phyloP scores from a whole-genome alignment of 2,888 invertebrate genomes.

The Tachina grossa region DNA sequence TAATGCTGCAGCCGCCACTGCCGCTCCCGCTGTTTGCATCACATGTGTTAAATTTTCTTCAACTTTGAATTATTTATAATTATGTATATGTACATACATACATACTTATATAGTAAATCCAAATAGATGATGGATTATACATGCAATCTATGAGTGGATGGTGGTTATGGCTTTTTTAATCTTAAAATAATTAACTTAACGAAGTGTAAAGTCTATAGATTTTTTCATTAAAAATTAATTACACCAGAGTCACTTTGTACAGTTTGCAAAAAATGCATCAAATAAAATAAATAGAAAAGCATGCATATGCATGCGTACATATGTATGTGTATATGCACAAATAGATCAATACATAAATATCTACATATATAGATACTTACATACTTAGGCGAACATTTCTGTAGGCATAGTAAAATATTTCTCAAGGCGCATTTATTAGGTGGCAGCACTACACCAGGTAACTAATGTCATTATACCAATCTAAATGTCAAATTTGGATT shows the following conservation, averaged over 20 bases:
- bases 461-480: no score
- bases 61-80: constrained; percentile 57
- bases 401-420: no score
- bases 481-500: no score
- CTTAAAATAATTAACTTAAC: constrained; percentile 63
- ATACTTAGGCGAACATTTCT: no score
- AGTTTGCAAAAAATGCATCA: not conserved
- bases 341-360: no score
- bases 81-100: no score
- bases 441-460: no score
- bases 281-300: not conserved
- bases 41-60: constrained; percentile 34
- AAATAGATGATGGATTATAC: constrained; percentile 63
- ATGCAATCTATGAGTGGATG: constrained; percentile 59
- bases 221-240: constrained; percentile 35
- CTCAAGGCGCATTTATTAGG: no score
- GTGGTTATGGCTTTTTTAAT: constrained; percentile 51
- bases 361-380: no score
- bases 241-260: constrained; percentile 45
- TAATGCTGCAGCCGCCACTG: constrained; percentile 14
- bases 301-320: no score
- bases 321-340: no score
- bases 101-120: constrained; percentile 18
- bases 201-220: constrained; percentile 63
- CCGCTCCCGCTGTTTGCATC: constrained; percentile 34